Evolutionary conservation across 2,888 invertebrate species (phyloP).

Genomic region (Sesia apiformis): DNA sequence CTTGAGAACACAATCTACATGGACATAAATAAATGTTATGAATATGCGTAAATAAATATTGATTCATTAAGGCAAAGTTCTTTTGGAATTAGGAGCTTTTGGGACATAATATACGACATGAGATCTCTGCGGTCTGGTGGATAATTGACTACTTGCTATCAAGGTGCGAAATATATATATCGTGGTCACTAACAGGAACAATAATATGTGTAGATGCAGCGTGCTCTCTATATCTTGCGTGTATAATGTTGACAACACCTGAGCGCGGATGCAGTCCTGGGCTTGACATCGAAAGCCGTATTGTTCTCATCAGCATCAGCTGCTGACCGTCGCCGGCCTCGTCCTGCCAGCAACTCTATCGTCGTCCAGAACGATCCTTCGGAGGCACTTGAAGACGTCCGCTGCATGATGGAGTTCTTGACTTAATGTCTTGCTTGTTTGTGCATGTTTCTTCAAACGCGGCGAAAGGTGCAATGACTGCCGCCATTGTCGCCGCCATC

Average conservation of each 20-base stretch:
- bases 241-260: slow-evolving; percentile 29
- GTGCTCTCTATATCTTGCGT: too few species aligned
- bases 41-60: too few species aligned
- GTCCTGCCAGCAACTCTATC: slow-evolving; percentile 75
- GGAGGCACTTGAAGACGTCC: slow-evolving; percentile 53
- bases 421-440: slow-evolving; percentile 2
- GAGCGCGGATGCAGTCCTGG: slow-evolving; percentile 44
- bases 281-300: slow-evolving; percentile 22
- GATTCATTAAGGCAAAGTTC: too few species aligned
- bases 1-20: too few species aligned
- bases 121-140: too few species aligned
- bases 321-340: slow-evolving; percentile 63
- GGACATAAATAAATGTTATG: too few species aligned
- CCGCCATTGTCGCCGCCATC: slow-evolving; percentile 35
- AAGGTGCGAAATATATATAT: too few species aligned
- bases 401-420: slow-evolving; percentile 37
- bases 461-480: slow-evolving; percentile 68
- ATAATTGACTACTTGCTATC: too few species aligned
- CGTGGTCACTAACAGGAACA: too few species aligned
- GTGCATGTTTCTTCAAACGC: slow-evolving; percentile 47
- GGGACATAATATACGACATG: too few species aligned
- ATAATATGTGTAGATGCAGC: too few species aligned
- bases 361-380: slow-evolving; percentile 77
- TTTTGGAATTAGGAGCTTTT: too few species aligned
- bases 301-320: slow-evolving; percentile 50